Percentiles rank a stretch among this genome's conserved stretches.
These are phyloP conservation scores for Accipiter cooperii DNA, from an alignment of 2,113 vertebrate genomes.

Conservation along the genomic window DNA sequence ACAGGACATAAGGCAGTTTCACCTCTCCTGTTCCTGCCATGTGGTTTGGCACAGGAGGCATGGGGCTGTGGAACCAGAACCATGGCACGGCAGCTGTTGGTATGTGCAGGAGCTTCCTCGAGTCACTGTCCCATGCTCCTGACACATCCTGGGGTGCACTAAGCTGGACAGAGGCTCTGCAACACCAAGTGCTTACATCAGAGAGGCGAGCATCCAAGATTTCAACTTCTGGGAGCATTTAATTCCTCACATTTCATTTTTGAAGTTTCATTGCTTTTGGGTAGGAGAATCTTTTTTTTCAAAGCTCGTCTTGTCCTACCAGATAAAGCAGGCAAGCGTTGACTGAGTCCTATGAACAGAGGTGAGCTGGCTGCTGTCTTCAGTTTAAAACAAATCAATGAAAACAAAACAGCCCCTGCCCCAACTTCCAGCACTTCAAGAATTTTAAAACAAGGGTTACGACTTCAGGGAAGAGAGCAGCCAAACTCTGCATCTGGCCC, in stretches of 20 bases:
- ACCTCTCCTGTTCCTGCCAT: neutral
- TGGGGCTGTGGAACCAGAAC: neutral
- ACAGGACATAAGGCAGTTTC: neutral
- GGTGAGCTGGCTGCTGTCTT: slow-evolving; percentile 5
- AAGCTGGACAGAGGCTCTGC: neutral
- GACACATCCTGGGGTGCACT: neutral
- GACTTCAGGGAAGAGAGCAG: slow-evolving; percentile 26
- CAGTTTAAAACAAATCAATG: slow-evolving; percentile 13
- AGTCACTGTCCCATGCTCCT: rapidly evolving
- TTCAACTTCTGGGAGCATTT: neutral
- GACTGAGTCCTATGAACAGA: neutral
- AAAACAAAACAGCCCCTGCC: neutral
- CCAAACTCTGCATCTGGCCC: slow-evolving; percentile 64
- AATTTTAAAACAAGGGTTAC: slow-evolving; percentile 36
- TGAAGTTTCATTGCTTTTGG: neutral
- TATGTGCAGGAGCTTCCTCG: rapidly evolving
- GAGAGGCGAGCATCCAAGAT: neutral
- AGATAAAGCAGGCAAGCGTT: neutral
- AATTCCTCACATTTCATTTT: neutral
- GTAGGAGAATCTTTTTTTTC: neutral
- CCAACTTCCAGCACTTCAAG: slow-evolving; percentile 28
- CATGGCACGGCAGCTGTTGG: rapidly evolving
- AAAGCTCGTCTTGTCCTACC: neutral
- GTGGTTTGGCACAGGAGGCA: rapidly evolving
- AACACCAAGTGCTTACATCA: rapidly evolving